phyloP scores from a whole-genome alignment of 2,113 vertebrate genomes.

The Brachirus orientalis region DNA sequence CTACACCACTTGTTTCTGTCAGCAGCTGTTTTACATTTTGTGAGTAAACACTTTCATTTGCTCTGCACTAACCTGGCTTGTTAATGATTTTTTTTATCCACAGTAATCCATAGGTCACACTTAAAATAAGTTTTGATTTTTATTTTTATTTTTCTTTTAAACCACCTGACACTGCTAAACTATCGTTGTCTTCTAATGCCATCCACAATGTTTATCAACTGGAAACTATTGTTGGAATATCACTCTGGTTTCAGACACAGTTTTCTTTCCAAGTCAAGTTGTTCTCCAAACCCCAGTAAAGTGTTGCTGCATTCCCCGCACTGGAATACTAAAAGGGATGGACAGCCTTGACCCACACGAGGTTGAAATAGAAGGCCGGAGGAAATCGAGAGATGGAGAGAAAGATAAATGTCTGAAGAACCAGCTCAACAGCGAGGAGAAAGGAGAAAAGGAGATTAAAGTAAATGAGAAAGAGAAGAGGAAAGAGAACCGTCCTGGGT shows the following conservation, averaged over 20 bases:
- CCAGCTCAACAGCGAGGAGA: constrained; percentile 72
- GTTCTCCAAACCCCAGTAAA: constrained; percentile 29
- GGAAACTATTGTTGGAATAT: constrained; percentile 31
- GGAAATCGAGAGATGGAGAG: constrained; percentile 49
- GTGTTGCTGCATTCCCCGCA: constrained; percentile 16
- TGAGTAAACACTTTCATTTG: constrained; percentile 59
- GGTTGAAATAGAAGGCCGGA: constrained; percentile 40
- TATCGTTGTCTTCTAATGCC: not conserved
- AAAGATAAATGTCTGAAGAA: constrained; percentile 68
- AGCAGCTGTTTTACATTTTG: constrained; percentile 49
- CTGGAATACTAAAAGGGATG: constrained; percentile 57
- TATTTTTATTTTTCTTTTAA: not conserved
- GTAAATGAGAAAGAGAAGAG: constrained; percentile 68
- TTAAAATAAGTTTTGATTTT: not conserved
- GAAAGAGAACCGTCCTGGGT: constrained; percentile 58
- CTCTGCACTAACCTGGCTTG: constrained; percentile 11
- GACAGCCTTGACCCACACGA: constrained; percentile 70
- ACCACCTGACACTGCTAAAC: not conserved
- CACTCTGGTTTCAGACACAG: constrained; percentile 50
- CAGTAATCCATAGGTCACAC: not conserved
- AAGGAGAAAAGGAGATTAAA: constrained; percentile 69
- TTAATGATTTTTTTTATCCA: not conserved
- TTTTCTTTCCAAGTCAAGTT: constrained; percentile 35
- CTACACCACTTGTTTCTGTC: constrained; percentile 28
- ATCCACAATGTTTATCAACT: not conserved